Evolutionary conservation across 53 echinoderm and acorn worm species (phyloP).

Genomic region (Echinometra lucunter): DNA sequence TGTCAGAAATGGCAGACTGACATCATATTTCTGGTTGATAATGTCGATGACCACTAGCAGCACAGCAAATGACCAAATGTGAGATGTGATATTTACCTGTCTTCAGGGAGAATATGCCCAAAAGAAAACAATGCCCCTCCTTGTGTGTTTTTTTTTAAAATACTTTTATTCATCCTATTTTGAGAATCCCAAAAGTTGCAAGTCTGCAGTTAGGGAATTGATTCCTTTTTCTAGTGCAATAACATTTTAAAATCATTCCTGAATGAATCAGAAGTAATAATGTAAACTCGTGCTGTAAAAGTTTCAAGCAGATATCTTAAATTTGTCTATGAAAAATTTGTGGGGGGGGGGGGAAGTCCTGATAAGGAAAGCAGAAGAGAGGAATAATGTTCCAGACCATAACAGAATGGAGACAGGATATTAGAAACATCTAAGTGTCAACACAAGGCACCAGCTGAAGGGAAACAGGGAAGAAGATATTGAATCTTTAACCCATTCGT

Average conservation of each 20-base stretch:
- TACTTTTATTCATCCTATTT: background rate
- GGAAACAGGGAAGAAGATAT: no score
- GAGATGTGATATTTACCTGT: conserved; percentile 22
- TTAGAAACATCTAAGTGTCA: no score
- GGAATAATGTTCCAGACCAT: background rate
- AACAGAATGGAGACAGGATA: background rate
- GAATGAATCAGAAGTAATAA: background rate
- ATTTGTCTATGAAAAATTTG: background rate
- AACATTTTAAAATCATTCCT: background rate
- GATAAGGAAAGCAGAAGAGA: background rate
- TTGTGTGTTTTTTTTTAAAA: background rate
- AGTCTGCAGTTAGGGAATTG: no score
- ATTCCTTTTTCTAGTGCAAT: background rate
- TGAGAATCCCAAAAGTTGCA: no score
- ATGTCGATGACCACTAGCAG: conserved; percentile 28
- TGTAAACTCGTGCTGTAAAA: no score
- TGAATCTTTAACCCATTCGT: no score
- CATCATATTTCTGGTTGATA: conserved; percentile 21
- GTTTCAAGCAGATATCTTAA: background rate
- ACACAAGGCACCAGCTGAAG: no score
- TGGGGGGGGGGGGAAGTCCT: background rate
- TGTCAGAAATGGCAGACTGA: background rate
- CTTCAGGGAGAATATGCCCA: background rate
- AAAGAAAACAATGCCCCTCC: background rate
- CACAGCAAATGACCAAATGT: conserved; percentile 21